Conservation (phyloP, 1,140 invertebrate genomes). For the Chelonus insularis region DNA sequence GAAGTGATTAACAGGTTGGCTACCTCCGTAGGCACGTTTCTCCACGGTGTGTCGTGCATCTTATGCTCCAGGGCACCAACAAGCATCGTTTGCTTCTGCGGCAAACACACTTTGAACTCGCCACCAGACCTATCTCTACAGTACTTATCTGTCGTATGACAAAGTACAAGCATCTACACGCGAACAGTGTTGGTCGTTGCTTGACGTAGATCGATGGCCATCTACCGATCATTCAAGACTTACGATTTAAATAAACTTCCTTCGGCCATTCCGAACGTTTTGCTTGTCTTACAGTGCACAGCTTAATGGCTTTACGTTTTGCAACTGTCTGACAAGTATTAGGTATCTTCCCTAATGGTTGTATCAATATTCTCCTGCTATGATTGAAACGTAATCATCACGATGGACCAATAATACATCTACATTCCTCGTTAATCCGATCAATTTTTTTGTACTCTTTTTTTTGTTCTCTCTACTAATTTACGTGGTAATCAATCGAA, state of each 20-base stretch:
- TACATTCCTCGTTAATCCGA: too few relatives aligned
- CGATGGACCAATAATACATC: too few relatives aligned
- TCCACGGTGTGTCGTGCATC: neutral
- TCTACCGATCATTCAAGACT: neutral
- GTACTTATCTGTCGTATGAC: neutral
- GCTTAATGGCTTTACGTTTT: neutral
- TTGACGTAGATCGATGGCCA: neutral
- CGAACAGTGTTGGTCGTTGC: neutral
- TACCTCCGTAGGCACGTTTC: neutral
- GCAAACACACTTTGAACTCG: conserved; percentile 1
- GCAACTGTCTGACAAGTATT: neutral
- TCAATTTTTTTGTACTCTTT: neutral
- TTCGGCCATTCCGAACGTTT: neutral
- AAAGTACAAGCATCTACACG: conserved; percentile 1
- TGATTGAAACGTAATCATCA: neutral
- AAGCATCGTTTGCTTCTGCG: neutral
- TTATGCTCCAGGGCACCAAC: neutral
- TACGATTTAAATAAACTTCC: neutral
- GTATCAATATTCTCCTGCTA: conserved; percentile 2
- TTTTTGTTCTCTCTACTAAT: conserved; percentile 1
- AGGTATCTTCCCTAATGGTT: neutral
- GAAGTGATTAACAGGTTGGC: conserved; percentile 2
- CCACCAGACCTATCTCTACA: neutral
- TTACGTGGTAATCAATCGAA: conserved; percentile 20
- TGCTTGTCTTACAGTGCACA: neutral